Evolutionary conservation across 2,113 vertebrate species (phyloP).

Genomic region (Coreoperca whiteheadi): DNA sequence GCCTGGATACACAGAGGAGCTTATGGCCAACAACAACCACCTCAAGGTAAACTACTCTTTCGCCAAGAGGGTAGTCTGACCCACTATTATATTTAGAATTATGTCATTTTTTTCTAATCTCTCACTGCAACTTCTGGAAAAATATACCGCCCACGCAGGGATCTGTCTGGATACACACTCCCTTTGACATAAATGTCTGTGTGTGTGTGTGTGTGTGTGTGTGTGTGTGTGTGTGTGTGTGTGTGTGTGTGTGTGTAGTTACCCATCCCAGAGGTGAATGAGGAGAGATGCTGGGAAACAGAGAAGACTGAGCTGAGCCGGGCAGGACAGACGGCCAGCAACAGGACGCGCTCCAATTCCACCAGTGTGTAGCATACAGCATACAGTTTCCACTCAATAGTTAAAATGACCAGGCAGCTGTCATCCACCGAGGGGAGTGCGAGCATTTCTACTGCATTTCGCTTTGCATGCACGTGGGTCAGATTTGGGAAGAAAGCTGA

Average conservation of each 20-base stretch:
- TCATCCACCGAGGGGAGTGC: background rate
- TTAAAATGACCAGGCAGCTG: background rate
- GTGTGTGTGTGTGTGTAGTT: slow-evolving; percentile 79
- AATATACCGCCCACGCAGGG: no score
- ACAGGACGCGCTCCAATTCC: slow-evolving; percentile 88
- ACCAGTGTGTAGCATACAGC: slow-evolving; percentile 85
- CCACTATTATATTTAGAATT: background rate
- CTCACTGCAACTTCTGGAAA: background rate
- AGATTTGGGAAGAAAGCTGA: background rate
- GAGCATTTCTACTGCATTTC: background rate
- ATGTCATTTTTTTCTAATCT: background rate
- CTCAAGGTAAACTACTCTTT: slow-evolving; percentile 60
- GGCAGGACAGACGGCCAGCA: slow-evolving; percentile 77
- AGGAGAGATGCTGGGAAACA: slow-evolving; percentile 70
- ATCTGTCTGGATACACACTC: background rate
- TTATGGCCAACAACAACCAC: slow-evolving; percentile 64
- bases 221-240: slow-evolving; percentile 27
- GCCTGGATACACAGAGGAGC: slow-evolving; percentile 44
- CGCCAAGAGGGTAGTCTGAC: background rate
- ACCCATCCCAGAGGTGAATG: slow-evolving; percentile 81
- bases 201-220: background rate
- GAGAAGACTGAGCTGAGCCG: slow-evolving; percentile 72
- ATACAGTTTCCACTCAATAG: background rate
- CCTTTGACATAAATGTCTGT: background rate
- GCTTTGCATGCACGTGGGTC: background rate